Conservation (phyloP, 2,797 vertebrate genomes). For the Enteromius afrohamiltoni region DNA sequence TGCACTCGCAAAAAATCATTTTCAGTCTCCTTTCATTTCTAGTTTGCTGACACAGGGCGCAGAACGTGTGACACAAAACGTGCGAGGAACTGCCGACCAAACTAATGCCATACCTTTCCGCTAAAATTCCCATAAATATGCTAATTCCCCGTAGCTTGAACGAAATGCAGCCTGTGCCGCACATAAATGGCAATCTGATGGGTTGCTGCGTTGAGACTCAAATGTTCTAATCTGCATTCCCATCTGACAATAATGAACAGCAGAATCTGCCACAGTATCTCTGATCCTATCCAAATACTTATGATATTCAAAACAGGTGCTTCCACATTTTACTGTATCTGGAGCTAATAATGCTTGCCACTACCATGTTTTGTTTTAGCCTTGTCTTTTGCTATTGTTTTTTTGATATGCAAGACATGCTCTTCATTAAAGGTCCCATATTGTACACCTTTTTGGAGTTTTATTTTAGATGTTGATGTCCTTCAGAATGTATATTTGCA, state of each 20-base stretch:
- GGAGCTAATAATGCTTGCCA: not conserved
- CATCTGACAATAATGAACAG: conserved; percentile 25
- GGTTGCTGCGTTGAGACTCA: conserved; percentile 52
- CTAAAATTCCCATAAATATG: conserved; percentile 76
- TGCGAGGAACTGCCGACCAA: conserved; percentile 45
- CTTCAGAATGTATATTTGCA: too few relatives aligned
- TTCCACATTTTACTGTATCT: not conserved
- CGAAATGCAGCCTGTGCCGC: conserved; percentile 68
- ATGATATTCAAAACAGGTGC: not conserved
- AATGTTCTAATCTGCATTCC: conserved; percentile 67
- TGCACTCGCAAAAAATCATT: conserved; percentile 61
- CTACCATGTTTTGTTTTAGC: not conserved
- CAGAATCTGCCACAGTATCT: conserved; percentile 22
- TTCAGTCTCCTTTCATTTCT: conserved; percentile 59
- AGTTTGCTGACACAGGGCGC: conserved; percentile 32
- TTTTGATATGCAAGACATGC: not conserved
- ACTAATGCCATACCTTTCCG: conserved; percentile 70
- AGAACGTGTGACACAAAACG: conserved; percentile 46
- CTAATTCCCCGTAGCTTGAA: conserved; percentile 67
- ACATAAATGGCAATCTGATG: conserved; percentile 35
- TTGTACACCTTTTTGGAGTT: too few relatives aligned
- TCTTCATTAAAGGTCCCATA: not conserved
- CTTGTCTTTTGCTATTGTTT: not conserved
- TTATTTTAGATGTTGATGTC: too few relatives aligned
- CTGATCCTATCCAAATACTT: conserved; percentile 4